phyloP scores from a whole-genome alignment of 2,113 vertebrate species.

The Cynoglossus semilaevis region DNA sequence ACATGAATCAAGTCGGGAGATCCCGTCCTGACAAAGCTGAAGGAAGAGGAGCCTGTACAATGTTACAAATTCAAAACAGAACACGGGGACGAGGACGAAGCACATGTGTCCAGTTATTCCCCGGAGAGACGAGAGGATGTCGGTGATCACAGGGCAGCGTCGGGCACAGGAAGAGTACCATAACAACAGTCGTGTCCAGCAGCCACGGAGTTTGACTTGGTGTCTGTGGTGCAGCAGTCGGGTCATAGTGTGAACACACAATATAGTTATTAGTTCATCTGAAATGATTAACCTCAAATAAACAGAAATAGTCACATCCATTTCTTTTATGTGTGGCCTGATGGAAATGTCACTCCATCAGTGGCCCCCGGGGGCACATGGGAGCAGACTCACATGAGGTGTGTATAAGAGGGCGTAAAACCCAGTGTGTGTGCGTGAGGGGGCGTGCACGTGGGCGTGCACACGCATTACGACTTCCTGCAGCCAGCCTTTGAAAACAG shows the following conservation, averaged over 20 bases:
- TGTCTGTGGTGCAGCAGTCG: slow-evolving; percentile 1
- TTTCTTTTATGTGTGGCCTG: slow-evolving; percentile 29
- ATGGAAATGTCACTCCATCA: slow-evolving; percentile 37
- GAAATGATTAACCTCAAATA: slow-evolving; percentile 20
- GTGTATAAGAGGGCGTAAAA: slow-evolving; percentile 26
- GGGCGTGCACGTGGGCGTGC: slow-evolving; percentile 1
- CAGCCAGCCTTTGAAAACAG: slow-evolving; percentile 60
- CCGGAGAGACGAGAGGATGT: slow-evolving; percentile 16
- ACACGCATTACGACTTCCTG: slow-evolving; percentile 60
- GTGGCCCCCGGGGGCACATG: slow-evolving; percentile 31
- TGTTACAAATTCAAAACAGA: slow-evolving; percentile 35
- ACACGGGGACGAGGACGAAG: slow-evolving; percentile 13
- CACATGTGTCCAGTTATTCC: slow-evolving; percentile 47
- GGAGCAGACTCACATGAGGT: slow-evolving; percentile 24
- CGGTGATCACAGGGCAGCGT: slow-evolving; percentile 11
- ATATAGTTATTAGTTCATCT: not conserved
- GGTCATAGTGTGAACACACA: not conserved
- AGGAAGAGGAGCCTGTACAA: slow-evolving; percentile 36
- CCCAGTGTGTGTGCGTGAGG: not conserved
- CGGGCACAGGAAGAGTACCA: slow-evolving; percentile 11
- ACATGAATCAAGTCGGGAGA: slow-evolving; percentile 55
- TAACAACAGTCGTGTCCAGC: slow-evolving; percentile 5
- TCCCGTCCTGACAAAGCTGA: slow-evolving; percentile 36
- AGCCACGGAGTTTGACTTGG: slow-evolving; percentile 1
- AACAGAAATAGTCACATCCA: slow-evolving; percentile 22